Evolutionary conservation across 2,113 vertebrate genomes (phyloP).

Genomic region (Lutjanus erythropterus): DNA sequence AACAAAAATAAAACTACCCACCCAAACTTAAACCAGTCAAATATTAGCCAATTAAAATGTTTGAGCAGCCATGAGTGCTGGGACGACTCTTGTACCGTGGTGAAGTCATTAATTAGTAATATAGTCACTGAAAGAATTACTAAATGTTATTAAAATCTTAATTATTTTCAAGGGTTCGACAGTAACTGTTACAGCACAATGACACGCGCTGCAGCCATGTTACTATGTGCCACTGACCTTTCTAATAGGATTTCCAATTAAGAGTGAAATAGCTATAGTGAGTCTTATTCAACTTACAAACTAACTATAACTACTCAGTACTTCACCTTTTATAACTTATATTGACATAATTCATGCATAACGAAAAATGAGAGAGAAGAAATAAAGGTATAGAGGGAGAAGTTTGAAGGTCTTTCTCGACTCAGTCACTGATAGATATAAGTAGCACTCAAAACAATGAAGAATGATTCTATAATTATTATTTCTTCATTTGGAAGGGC

Average conservation of each 20-base stretch:
- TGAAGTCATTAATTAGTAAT: background rate
- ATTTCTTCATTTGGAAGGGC: slow-evolving; percentile 12
- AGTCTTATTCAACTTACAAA: background rate
- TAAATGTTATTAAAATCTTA: background rate
- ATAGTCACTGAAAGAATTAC: background rate
- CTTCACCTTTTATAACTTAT: background rate
- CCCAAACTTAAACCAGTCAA: slow-evolving; percentile 5
- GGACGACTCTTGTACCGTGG: background rate
- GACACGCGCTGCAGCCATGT: background rate
- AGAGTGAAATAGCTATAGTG: background rate
- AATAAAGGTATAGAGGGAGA: background rate
- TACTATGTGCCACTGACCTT: slow-evolving; percentile 30
- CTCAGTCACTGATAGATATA: background rate
- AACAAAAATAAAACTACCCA: too few relatives aligned
- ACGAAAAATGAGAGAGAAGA: background rate
- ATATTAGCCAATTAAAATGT: background rate
- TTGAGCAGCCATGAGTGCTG: background rate
- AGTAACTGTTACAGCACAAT: slow-evolving; percentile 2
- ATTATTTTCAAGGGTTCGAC: slow-evolving; percentile 7
- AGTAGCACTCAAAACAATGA: background rate
- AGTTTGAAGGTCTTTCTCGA: background rate
- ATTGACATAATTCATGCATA: background rate
- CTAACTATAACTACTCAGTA: background rate
- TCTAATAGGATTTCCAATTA: slow-evolving; percentile 7
- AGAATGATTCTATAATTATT: slow-evolving; percentile 6